Evolutionary conservation across 1,140 invertebrate species (phyloP), one percentile per base, ranked within the genome.

Genomic region (Trissolcus basalis): DNA sequence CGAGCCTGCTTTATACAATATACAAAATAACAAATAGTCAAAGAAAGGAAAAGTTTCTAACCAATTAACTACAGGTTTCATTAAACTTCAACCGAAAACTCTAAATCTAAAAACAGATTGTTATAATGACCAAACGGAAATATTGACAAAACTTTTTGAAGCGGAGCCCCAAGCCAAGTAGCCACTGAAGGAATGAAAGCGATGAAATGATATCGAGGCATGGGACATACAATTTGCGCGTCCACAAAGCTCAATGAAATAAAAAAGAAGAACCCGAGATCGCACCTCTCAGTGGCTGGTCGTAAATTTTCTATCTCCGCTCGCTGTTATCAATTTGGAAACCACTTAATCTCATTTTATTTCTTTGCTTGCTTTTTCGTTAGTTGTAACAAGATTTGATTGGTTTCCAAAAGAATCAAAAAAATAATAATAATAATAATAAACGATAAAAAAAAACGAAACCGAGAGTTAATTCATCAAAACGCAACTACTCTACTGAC

Each of bases 1-100:
- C 78, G 82, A 83, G 69, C 87, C 86, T 87, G 82, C 85, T 83
- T 81, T 82, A 88, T 77, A 88, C 82, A 87, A 49, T 39, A 64
- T 76, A 54, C 39, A 75, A 63, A 9, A 63, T 63, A 75, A 75
- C 58, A 75, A 59, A 69, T 11, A 60, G 55, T 39, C 36, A 68
- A 61, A 16, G 36, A 64, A 58, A n/a, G n/a, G n/a, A n/a, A 33
- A 16, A 41, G n/a, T 4, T 11, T 39, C 9, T 39, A 39, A 49
- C 59, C 6, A 43, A 47, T 50, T 4, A 48, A 27, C 12, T 6
- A 27, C 2, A 6, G 19, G 19, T 27, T 27, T 27, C 6, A 27
- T 3, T 3, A 27, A 27, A 27, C 19, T 27, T 27, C 19, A 27
- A 27, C 19, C 19, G 19, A 27, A 27, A 27, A 6, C 19, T 27